Evolutionary conservation across 2,797 vertebrate species (phyloP).

Genomic region (Hephaestus fuliginosus): DNA sequence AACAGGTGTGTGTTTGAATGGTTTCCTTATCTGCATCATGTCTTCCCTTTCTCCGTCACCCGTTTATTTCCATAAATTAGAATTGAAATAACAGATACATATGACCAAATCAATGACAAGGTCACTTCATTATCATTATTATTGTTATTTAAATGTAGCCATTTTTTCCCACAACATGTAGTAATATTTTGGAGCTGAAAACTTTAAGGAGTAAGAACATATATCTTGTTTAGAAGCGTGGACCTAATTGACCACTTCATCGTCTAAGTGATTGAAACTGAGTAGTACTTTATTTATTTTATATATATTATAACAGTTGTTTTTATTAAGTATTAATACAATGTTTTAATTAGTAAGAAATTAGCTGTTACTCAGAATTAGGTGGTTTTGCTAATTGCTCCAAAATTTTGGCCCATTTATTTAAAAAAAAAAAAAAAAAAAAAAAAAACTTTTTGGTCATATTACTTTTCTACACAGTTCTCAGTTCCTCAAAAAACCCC

Average conservation of each 20-base stretch:
- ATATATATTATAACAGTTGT: no score
- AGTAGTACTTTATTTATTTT: background rate
- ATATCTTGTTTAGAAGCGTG: background rate
- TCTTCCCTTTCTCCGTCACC: constrained; percentile 15
- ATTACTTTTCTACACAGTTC: constrained; percentile 10
- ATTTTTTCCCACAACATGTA: background rate
- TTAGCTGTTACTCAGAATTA: constrained; percentile 1
- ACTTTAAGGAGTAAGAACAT: background rate
- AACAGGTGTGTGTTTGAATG: constrained; percentile 82
- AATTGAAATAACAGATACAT: constrained; percentile 10
- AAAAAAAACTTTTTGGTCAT: no score
- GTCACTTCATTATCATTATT: background rate
- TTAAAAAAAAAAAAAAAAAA: no score
- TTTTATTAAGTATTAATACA: background rate
- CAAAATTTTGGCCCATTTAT: background rate
- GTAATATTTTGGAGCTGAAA: background rate
- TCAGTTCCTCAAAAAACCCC: background rate
- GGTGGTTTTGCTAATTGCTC: background rate
- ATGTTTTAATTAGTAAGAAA: background rate
- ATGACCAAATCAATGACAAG: constrained; percentile 6
- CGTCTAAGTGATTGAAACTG: background rate
- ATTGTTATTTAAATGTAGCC: background rate
- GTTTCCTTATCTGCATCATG: constrained; percentile 59
- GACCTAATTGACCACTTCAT: background rate
- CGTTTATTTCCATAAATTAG: constrained; percentile 40